Evolutionary conservation across 1,140 invertebrate species (phyloP).

Genomic region (Lasaia peninsularis): DNA sequence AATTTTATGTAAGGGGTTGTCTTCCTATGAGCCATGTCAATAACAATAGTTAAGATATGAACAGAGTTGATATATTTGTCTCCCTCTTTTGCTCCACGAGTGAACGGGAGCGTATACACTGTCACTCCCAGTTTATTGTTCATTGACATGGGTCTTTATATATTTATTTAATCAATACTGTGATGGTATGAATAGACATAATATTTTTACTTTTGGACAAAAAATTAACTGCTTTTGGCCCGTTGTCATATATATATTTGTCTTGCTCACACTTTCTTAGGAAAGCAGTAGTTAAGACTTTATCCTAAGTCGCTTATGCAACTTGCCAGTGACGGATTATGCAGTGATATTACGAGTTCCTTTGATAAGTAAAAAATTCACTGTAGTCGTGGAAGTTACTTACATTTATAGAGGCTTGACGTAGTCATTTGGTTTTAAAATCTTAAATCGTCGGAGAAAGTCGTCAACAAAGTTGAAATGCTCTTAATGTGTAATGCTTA

Average conservation of each 20-base stretch:
- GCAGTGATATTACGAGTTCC: neutral
- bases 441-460: too few species aligned
- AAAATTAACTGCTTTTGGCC: neutral
- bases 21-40: neutral
- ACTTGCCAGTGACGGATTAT: neutral
- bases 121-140: neutral
- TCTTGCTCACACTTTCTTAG: constrained; percentile 37
- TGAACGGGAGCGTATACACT: too few species aligned
- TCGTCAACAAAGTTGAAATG: too few species aligned
- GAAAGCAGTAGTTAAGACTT: constrained; percentile 36
- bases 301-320: neutral
- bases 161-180: neutral
- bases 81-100: too few species aligned
- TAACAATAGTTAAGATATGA: neutral
- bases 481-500: too few species aligned
- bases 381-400: neutral
- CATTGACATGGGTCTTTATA: neutral
- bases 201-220: neutral
- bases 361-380: neutral
- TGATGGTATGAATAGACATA: constrained; percentile 6
- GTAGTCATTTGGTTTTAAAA: neutral
- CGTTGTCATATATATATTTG: neutral
- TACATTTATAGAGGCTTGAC: neutral
- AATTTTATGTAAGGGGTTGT: neutral
- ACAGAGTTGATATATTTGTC: neutral